These are phyloP conservation scores for Strigamia transsilvanica DNA, from an alignment of 2,888 invertebrate genomes.

Conservation along the genomic window DNA sequence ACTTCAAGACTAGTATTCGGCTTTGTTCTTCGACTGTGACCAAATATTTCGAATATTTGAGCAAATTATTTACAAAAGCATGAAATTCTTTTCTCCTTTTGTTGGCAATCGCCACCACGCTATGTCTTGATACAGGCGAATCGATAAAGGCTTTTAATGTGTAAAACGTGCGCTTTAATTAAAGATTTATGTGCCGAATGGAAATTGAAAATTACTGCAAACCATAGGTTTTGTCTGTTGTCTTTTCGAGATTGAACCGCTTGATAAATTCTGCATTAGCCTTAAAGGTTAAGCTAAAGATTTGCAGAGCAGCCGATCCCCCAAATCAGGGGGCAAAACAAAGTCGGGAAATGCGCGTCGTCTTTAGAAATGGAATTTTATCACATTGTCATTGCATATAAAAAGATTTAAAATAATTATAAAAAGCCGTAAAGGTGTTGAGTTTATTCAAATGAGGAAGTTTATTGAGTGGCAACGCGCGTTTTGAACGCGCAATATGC, in stretches of 20 bases:
- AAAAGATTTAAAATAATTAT: too few relatives aligned
- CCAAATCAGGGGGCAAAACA: too few relatives aligned
- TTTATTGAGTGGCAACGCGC: too few relatives aligned
- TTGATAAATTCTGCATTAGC: background rate
- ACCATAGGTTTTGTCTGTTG: background rate
- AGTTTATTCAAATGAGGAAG: too few relatives aligned
- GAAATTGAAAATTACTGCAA: background rate
- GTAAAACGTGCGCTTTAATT: background rate
- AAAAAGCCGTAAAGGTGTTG: too few relatives aligned
- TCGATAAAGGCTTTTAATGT: background rate
- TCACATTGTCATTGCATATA: too few relatives aligned
- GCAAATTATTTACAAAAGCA: background rate
- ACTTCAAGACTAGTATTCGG: too few relatives aligned
- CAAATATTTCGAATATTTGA: background rate
- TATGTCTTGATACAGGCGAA: background rate
- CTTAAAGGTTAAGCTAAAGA: background rate
- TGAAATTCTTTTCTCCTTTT: background rate
- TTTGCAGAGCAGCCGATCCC: too few relatives aligned
- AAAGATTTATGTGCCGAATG: background rate
- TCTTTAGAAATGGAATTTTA: too few relatives aligned
- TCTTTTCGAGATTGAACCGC: background rate
- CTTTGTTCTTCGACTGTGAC: too few relatives aligned
- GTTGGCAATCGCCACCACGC: background rate
- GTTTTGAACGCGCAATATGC: too few relatives aligned
- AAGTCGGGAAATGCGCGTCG: too few relatives aligned